Evolutionary conservation across 1,140 invertebrate species (phyloP), one percentile per base, ranked within the genome.

Genomic region (Dreissena polymorpha): DNA sequence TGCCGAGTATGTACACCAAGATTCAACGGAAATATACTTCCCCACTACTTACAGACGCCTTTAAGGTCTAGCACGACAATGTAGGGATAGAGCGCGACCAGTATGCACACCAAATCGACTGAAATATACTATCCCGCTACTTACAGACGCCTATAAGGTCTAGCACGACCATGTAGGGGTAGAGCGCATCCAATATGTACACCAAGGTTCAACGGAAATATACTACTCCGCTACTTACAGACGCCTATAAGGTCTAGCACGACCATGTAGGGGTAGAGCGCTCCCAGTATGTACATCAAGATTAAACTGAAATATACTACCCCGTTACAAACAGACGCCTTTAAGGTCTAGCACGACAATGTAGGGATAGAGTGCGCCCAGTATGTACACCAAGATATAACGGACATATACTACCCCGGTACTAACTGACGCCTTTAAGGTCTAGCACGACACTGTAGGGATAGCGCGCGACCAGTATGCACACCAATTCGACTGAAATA

Each of bases 21-120:
- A 87, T n/a, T n/a, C n/a, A n/a, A n/a, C n/a, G n/a, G n/a, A n/a
- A n/a, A 88, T 55, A 91, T 90, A 83, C 89, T 88, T 67, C 91
- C 91, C 16, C 90, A 87, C 57, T 88, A 84, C 8, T 68, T 51
- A 14, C 86, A 79, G 18, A 91, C 85, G 13, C 89, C 79, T 57
- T 81, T 85, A 84, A 87, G 91, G 3, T 90, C 87, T 39, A 89
- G 55, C 13, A 90, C 91, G 12, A 91, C 87, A 55, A 91, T 85
- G 6, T 89, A 65, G 0, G 91, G 91, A 88, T 90, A 90, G 18
- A 86, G 81, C 14, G 89, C 39, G 0, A 88, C 89, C 73, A 90
- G 87, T 1, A 90, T 83, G 49, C 86, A 85, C 68, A 89, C 86
- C 5, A n/a, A 86, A n/a, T n/a, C n/a, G n/a, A n/a, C n/a, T n/a